Conservation (phyloP, 2,888 invertebrate species). For the Cerastis leucographa region DNA sequence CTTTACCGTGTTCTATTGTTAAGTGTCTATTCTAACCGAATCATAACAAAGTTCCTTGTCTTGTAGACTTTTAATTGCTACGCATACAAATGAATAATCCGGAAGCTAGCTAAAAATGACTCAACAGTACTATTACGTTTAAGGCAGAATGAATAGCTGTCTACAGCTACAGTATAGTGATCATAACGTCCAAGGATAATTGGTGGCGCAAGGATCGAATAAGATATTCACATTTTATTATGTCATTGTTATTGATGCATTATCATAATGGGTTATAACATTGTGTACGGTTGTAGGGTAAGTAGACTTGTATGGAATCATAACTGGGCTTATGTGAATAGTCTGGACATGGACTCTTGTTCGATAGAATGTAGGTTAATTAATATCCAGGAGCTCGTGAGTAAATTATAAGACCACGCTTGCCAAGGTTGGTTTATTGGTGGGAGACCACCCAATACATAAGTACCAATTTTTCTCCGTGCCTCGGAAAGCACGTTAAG, state of each 20-base stretch:
- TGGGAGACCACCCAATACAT: neutral
- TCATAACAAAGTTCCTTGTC: slow-evolving; percentile 22
- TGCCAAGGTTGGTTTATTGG: neutral
- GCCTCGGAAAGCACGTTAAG: neutral
- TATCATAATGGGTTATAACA: slow-evolving; percentile 51
- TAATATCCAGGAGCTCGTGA: too few relatives aligned
- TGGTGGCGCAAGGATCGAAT: slow-evolving; percentile 57
- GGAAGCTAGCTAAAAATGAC: slow-evolving; percentile 60
- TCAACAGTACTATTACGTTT: slow-evolving; percentile 50
- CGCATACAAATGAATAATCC: slow-evolving; percentile 58
- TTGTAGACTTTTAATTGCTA: slow-evolving; percentile 35
- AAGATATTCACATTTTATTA: slow-evolving; percentile 61
- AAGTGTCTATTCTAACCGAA: slow-evolving; percentile 9
- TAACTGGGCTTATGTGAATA: slow-evolving; percentile 12
- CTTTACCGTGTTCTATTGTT: neutral
- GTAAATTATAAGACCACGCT: neutral
- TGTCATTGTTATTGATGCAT: slow-evolving; percentile 60
- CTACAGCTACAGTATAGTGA: slow-evolving; percentile 36
- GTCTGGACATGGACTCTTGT: neutral
- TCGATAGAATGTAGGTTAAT: neutral
- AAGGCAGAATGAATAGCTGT: slow-evolving; percentile 52
- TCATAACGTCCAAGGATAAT: slow-evolving; percentile 68
- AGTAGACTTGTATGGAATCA: slow-evolving; percentile 28
- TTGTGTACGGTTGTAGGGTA: slow-evolving; percentile 11
- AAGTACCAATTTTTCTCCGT: neutral